Conservation (phyloP, 2,888 invertebrate species). For the Ormyrus labotus region DNA sequence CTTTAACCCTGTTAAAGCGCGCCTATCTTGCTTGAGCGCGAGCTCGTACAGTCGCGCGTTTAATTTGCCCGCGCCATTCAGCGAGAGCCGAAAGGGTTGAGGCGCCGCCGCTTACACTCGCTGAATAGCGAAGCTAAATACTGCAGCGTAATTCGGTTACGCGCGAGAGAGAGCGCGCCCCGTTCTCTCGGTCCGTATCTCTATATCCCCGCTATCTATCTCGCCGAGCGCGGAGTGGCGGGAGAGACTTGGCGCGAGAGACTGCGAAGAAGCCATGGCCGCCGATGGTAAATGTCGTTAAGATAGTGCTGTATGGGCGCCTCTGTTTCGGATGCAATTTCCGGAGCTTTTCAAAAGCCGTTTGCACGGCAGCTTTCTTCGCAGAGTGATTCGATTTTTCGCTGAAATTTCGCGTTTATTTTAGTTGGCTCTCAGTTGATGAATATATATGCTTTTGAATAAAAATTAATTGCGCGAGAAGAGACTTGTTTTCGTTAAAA, state of each 20-base stretch:
- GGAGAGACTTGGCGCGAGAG: neutral
- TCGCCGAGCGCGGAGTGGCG: neutral
- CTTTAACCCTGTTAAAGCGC: constrained; percentile 35
- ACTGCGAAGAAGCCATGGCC: constrained; percentile 22
- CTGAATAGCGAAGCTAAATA: constrained; percentile 75
- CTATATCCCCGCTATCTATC: constrained; percentile 1
- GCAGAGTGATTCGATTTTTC: too few species aligned
- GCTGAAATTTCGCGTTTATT: too few species aligned
- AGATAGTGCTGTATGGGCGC: constrained; percentile 1
- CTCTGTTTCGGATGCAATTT: too few species aligned
- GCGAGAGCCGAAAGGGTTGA: constrained; percentile 32
- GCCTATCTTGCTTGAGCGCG: constrained; percentile 25
- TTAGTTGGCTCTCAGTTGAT: too few species aligned
- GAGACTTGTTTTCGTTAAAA: too few species aligned
- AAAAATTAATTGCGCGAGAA: too few species aligned
- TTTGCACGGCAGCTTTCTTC: too few species aligned
- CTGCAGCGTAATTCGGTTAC: constrained; percentile 72
- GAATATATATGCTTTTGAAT: too few species aligned
- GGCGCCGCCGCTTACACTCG: constrained; percentile 11
- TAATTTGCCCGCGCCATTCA: too few species aligned
- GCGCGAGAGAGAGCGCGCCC: neutral
- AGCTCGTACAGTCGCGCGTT: neutral
- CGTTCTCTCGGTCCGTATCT: constrained; percentile 4
- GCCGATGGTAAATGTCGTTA: constrained; percentile 37
- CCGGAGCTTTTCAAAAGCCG: too few species aligned